A percentile compares a stretch with the other conserved stretches of the same genome.
Evolutionary conservation across 1,140 invertebrate genomes (phyloP).

Genomic region (Scylla paramamosain): DNA sequence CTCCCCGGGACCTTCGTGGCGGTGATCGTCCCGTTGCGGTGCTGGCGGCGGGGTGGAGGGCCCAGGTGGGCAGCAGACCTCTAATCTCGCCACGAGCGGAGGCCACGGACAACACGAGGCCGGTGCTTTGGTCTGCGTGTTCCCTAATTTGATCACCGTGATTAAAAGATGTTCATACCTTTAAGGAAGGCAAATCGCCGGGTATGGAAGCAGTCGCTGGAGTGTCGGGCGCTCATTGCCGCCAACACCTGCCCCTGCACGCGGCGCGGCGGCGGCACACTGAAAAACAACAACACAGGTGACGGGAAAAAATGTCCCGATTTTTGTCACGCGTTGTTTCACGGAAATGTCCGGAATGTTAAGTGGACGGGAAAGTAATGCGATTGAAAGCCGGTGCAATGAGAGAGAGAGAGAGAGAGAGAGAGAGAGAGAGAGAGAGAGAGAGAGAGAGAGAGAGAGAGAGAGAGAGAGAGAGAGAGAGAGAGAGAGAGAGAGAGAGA

Average conservation of each 20-base stretch:
- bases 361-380: not conserved
- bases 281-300: no score
- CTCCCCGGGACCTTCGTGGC: not conserved
- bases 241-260: no score
- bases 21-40: not conserved
- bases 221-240: not conserved
- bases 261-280: no score
- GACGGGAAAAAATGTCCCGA: no score
- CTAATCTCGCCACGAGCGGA: not conserved
- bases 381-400: not conserved
- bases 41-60: not conserved
- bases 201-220: not conserved
- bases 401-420: conserved; percentile 1
- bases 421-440: conserved; percentile 20
- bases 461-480: no score
- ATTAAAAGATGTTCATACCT: not conserved
- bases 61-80: not conserved
- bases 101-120: not conserved
- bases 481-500: no score
- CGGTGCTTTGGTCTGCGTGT: not conserved
- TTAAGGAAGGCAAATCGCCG: not conserved
- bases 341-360: no score
- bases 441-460: conserved; percentile 20
- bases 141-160: not conserved
- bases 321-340: no score